Conservation (phyloP, 2,113 vertebrate species). For the Onychostoma macrolepis region DNA sequence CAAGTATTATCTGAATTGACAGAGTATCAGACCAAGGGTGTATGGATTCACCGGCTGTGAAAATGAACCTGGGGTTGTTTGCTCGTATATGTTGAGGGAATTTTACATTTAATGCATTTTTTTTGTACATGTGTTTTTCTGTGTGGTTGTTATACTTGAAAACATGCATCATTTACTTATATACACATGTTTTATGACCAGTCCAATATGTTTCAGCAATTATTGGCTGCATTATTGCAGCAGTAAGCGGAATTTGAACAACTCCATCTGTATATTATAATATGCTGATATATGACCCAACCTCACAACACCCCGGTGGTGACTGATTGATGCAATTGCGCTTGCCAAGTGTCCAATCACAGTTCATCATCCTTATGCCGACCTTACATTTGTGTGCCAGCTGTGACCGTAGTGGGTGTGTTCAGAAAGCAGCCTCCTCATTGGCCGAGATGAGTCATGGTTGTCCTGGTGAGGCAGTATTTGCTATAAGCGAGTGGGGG, state of each 20-base stretch:
- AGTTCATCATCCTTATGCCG: conserved; percentile 43
- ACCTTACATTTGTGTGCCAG: conserved; percentile 38
- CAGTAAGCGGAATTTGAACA: neutral
- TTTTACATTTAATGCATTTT: neutral
- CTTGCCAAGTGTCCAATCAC: conserved; percentile 40
- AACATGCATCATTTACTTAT: neutral
- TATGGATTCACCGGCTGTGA: neutral
- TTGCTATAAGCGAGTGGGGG: neutral
- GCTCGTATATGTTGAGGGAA: neutral
- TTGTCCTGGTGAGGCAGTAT: conserved; percentile 6
- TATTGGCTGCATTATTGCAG: neutral
- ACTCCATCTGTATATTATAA: neutral
- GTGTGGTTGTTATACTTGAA: neutral
- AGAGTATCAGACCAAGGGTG: neutral
- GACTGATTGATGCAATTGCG: conserved; percentile 31
- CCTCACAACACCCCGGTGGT: neutral
- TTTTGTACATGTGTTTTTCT: neutral
- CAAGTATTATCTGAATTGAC: conserved; percentile 1
- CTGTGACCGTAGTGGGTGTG: conserved; percentile 38
- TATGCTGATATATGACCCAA: conserved; percentile 6
- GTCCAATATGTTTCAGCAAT: neutral
- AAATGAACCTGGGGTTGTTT: neutral
- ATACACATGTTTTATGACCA: neutral
- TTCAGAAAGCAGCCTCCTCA: conserved; percentile 16
- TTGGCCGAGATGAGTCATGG: conserved; percentile 11